Base-by-base conservation (phyloP, 2,797 vertebrate species). In the Myotis vivesi region DNA sequence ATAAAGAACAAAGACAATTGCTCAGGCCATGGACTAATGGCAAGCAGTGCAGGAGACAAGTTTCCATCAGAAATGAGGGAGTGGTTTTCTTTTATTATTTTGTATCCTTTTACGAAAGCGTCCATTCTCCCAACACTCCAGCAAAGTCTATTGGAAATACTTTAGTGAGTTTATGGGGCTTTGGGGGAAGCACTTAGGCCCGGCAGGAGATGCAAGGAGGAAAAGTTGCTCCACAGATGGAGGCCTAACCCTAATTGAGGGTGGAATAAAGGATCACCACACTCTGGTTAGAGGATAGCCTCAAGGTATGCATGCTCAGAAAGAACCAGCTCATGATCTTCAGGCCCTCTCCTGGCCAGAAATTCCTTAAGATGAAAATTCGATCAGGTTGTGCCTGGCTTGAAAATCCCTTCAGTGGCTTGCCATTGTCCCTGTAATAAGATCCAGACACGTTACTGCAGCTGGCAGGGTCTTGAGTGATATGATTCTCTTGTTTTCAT, bases 11-110 rank as follows among this genome's bases (percentile, higher is more conserved):
- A 79, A 95, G 94, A 66, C 79, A 80, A 82, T 95, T 72, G 66
- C 62, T 94, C 30, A 75, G 87, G 46, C 76, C 4, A 1, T 53
- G 51, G 69, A 33, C 76, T 95, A 90, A 82, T 93, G 85, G 92
- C 89, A 90, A 92, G 51, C 77, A 94, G 72, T 91, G 53, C 44
- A 92, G 80, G 62, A 77, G 55, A 89, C 95, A 95, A 59, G 93
- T 96, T 96, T 96, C 81, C 84, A 92, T 90, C 87, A 95, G 94
- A 96, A 93, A 71, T 15, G 51, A 95, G 72, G 72, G 87, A 94
- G 69, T 59, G 64, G 62, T 88, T 96, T 89, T 12, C 1, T 83
- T 95, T 95, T 76, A 79, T 86, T 96, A 88, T 95, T 91, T 75
- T 89, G 59, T 84, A 36, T 88, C 62, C 91, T 87, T 96, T 94